phyloP scores from a whole-genome alignment of 1,140 invertebrate species.

The Drosophila rhopaloa region DNA sequence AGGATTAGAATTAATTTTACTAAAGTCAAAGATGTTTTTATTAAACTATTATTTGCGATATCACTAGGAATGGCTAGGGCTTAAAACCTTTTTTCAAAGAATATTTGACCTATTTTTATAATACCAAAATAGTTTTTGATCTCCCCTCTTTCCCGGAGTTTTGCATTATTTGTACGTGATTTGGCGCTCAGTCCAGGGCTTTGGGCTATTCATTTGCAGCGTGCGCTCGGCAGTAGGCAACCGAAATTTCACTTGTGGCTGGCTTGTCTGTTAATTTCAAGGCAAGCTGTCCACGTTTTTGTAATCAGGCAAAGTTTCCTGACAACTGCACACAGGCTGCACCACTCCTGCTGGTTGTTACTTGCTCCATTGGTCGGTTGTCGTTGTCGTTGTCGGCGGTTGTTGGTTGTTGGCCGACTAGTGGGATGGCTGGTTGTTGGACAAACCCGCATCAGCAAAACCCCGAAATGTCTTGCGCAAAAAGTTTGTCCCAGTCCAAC shows the following conservation, averaged over 20 bases:
- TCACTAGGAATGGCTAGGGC: too few species aligned
- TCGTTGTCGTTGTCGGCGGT: conserved; percentile 24
- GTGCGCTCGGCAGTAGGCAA: conserved; percentile 55
- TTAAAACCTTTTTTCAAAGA: too few species aligned
- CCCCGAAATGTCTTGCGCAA: conserved; percentile 69
- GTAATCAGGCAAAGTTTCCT: conserved; percentile 79
- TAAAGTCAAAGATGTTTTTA: too few species aligned
- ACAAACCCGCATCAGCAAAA: conserved; percentile 58
- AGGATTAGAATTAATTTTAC: too few species aligned
- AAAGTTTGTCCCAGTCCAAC: conserved; percentile 56
- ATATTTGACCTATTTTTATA: too few species aligned
- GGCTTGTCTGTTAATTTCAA: conserved; percentile 75
- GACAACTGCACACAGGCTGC: conserved; percentile 71
- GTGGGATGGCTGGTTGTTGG: conserved; percentile 48
- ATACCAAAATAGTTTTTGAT: neutral
- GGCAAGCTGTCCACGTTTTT: conserved; percentile 76
- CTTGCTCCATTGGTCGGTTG: conserved; percentile 17
- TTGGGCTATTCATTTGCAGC: conserved; percentile 7
- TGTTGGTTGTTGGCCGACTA: conserved; percentile 30
- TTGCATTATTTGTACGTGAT: conserved; percentile 66
- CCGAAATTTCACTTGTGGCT: conserved; percentile 78
- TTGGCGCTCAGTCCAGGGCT: conserved; percentile 23
- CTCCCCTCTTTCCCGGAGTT: conserved; percentile 24
- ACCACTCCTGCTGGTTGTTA: conserved; percentile 35
- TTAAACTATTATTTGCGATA: too few species aligned